Evolutionary conservation across 2,113 vertebrate species (phyloP).

Genomic region (Xiphophorus hellerii): DNA sequence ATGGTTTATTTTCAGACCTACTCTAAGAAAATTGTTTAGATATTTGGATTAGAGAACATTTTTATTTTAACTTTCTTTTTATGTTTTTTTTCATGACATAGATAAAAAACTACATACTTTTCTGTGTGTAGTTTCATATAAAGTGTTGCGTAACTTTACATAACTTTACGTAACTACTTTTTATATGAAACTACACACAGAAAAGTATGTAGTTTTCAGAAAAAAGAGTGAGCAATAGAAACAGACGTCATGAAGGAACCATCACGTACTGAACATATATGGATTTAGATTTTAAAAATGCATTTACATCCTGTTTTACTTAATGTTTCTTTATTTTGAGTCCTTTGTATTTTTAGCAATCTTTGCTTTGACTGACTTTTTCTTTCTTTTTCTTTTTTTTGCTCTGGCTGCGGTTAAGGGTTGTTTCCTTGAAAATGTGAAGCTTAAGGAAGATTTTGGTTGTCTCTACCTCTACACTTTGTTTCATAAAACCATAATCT

Average conservation of each 20-base stretch:
- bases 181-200: too few relatives aligned
- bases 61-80: too few relatives aligned
- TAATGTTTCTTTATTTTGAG: not conserved
- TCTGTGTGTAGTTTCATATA: too few relatives aligned
- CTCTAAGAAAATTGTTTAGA: too few relatives aligned
- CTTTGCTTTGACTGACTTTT: not conserved
- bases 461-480: not conserved
- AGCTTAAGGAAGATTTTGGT: not conserved
- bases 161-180: too few relatives aligned
- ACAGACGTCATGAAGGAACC: not conserved
- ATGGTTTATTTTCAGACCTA: too few relatives aligned
- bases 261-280: not conserved
- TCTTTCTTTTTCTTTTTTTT: too few relatives aligned
- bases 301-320: not conserved
- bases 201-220: too few relatives aligned
- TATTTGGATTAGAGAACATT: too few relatives aligned
- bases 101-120: too few relatives aligned
- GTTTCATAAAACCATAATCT: not conserved
- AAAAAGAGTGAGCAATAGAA: not conserved
- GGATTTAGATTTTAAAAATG: not conserved
- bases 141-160: too few relatives aligned
- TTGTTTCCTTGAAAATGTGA: not conserved
- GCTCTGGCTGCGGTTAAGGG: accelerated
- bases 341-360: not conserved
- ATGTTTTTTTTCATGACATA: too few relatives aligned